Evolutionary conservation across 2,797 vertebrate genomes (phyloP).

Genomic region (Poeciliopsis turneri): DNA sequence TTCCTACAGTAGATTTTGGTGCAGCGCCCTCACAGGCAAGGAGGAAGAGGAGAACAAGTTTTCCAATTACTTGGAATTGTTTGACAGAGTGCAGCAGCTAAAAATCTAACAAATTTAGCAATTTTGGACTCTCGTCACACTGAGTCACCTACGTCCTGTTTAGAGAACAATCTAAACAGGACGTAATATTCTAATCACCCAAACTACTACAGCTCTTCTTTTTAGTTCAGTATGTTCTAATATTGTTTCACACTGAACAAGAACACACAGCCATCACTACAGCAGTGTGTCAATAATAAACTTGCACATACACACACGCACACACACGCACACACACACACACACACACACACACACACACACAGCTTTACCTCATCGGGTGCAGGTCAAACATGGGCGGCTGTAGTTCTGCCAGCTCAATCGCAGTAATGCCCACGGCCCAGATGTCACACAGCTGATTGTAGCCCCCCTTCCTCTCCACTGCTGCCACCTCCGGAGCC

Average conservation of each 20-base stretch:
- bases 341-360: not conserved
- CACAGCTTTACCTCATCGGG: slow-evolving; percentile 85
- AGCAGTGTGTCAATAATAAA: not conserved
- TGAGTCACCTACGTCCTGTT: not conserved
- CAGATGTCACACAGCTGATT: slow-evolving; percentile 98
- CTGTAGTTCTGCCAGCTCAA: slow-evolving; percentile 96
- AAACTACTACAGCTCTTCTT: not conserved
- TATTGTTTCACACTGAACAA: not conserved
- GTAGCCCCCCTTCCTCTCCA: slow-evolving; percentile 97
- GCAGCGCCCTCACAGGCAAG: no score
- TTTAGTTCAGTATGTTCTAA: not conserved
- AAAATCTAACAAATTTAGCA: no score
- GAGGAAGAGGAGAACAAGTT: no score
- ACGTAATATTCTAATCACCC: not conserved
- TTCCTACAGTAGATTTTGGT: no score
- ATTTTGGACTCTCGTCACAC: no score
- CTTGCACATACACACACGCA: not conserved
- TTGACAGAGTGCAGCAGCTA: no score
- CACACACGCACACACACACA: not conserved
- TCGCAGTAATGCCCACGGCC: slow-evolving; percentile 97
- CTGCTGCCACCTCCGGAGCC: slow-evolving; percentile 97
- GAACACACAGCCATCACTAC: not conserved
- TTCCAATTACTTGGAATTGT: no score
- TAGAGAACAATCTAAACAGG: not conserved
- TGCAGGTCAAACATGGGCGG: slow-evolving; percentile 98